Percentiles rank a stretch among this genome's conserved stretches.
Evolutionary conservation across 2,888 invertebrate species (phyloP).

Genomic region (Antheraea yamamai): DNA sequence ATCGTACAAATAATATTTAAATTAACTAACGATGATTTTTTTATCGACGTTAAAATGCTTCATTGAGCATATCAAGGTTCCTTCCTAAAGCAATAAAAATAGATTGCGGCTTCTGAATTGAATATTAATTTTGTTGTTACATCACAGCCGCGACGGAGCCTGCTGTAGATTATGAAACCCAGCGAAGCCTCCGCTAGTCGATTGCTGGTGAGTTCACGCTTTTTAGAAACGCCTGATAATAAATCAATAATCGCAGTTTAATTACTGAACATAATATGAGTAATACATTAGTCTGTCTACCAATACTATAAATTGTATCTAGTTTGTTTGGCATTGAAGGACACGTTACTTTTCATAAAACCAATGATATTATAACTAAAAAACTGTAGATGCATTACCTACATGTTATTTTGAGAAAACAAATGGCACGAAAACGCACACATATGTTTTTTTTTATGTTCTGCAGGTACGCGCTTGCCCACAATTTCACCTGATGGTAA

Average conservation of each 20-base stretch:
- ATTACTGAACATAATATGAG: conserved; percentile 54
- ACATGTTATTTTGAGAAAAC: too few species aligned
- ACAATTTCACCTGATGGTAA: too few species aligned
- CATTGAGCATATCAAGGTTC: conserved; percentile 27
- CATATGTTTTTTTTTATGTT: too few species aligned
- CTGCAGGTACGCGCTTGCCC: too few species aligned
- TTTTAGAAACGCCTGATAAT: conserved; percentile 65
- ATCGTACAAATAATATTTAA: conserved; percentile 12
- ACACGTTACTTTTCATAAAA: too few species aligned
- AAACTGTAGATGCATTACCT: too few species aligned
- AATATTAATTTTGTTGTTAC: conserved; percentile 33
- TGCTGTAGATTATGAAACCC: conserved; percentile 23
- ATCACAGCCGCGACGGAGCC: conserved; percentile 22
- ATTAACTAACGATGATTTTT: conserved; percentile 22
- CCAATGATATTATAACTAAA: too few species aligned
- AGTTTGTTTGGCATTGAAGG: not conserved
- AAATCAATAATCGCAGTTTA: conserved; percentile 69
- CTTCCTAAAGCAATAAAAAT: conserved; percentile 34
- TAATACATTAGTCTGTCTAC: not conserved
- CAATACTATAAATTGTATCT: not conserved
- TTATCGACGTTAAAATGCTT: conserved; percentile 23
- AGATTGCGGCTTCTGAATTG: conserved; percentile 38
- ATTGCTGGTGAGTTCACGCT: conserved; percentile 47
- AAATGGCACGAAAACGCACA: too few species aligned
- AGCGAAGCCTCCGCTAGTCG: conserved; percentile 31